A percentile compares a stretch with the other conserved stretches of the same genome.
phyloP scores from a whole-genome alignment of 2,797 vertebrate genomes.

The Pangasius macronema region DNA sequence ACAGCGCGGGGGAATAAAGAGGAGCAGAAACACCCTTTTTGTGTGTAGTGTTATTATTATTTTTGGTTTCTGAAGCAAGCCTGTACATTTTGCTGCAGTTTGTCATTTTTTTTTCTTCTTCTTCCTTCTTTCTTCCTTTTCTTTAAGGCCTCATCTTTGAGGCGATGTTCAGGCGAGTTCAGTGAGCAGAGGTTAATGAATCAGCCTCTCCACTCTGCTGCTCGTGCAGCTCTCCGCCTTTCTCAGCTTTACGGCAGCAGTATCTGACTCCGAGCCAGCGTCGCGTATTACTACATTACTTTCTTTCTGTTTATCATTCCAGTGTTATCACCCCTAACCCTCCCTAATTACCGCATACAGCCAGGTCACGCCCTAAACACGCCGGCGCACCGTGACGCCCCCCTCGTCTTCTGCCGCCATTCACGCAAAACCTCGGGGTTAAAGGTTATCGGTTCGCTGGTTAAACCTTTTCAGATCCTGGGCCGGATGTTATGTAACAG shows the following conservation, averaged over 20 bases:
- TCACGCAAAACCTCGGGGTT: too few species aligned
- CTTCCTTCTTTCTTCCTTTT: neutral
- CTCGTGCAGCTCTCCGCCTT: neutral
- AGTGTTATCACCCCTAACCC: neutral
- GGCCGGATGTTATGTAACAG: conserved; percentile 52
- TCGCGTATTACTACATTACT: too few species aligned
- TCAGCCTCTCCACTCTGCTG: neutral
- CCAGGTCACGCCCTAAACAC: conserved; percentile 29
- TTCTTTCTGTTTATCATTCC: neutral
- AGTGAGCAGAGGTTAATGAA: neutral
- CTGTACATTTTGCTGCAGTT: neutral
- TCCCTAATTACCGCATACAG: neutral
- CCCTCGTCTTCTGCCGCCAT: neutral
- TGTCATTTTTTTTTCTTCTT: neutral
- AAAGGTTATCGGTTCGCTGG: conserved; percentile 4
- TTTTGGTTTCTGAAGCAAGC: neutral
- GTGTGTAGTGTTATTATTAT: neutral
- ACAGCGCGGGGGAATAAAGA: neutral
- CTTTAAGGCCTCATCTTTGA: too few species aligned
- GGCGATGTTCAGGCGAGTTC: neutral
- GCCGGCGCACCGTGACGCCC: neutral
- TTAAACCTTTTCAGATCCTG: conserved; percentile 26
- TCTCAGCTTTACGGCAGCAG: neutral
- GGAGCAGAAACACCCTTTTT: too few species aligned
- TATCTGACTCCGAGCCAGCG: neutral